Conservation (phyloP, 2,113 vertebrate genomes). For the Python bivittatus region DNA sequence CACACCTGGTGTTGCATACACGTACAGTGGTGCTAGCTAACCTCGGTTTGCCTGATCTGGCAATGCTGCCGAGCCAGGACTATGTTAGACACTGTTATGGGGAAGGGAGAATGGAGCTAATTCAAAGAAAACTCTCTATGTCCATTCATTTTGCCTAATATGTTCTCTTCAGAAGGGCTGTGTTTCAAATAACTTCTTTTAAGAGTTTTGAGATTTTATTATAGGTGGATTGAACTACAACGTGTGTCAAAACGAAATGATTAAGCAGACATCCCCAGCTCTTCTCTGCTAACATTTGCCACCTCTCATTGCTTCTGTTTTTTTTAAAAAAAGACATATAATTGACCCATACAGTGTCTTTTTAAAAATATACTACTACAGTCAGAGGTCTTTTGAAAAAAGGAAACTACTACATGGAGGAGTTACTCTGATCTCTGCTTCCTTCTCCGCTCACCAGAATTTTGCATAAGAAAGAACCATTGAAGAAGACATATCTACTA, state of each 20-base stretch:
- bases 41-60: neutral
- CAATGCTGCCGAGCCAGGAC: neutral
- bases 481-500: fast-evolving
- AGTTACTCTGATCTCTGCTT: neutral
- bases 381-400: neutral
- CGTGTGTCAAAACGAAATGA: neutral
- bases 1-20: too few relatives aligned
- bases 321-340: neutral
- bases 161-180: neutral
- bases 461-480: neutral
- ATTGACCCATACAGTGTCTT: neutral
- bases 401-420: neutral
- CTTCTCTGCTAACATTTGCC: neutral
- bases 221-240: neutral
- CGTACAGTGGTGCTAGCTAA: neutral
- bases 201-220: neutral
- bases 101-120: neutral
- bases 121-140: neutral
- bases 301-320: neutral
- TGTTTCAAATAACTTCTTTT: neutral
- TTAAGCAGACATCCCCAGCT: neutral
- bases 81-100: neutral
- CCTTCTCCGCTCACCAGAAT: conserved; percentile 1
- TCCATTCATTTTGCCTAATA: neutral
- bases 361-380: neutral